Evolutionary conservation across 2,888 invertebrate genomes (phyloP), one percentile per base, ranked within the genome.

Genomic region (Euproctis similis): DNA sequence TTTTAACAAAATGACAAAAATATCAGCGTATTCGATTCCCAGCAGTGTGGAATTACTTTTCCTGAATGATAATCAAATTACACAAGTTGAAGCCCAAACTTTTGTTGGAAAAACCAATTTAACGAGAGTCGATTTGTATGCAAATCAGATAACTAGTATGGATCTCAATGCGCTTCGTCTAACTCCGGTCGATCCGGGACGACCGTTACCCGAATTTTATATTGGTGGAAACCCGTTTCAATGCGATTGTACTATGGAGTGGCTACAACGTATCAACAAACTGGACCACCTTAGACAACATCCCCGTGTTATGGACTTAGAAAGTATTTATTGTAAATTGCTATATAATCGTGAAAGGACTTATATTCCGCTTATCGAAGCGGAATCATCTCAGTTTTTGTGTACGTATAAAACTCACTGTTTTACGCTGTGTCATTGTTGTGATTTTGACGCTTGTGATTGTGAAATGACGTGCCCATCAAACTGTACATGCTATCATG

Each of bases 401-500:
- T 97, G 96, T 86, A 90, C 92, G 39, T 97, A 97, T 80, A 92
- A 92, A 77, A 92, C 93, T 20, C 95, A 96, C 72, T 97, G 97
- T 81, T 96, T 96, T 73, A 93, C 96, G 8, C 87, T 95, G 41
- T 97, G 97, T 65, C 95, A 95, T 67, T 97, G 97, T 84, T 97
- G 97, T 80, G 96, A 96, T 72, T 97, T 95, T 76, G 96, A 96
- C 72, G 95, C 95, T 28, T 97, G 97, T 85, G 97, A 97, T 81
- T 97, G 97, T 85, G 95, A 96, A 86, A 96, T 96, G 94, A 95
- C 94, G 46, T 97, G 97, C 70, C 97, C 97, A 25, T 88, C 88
- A 24, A 95, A 95, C 71, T 97, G 97, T 86, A 93, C 93, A 36
- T 97, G 97, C 68, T 97, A 95, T 85, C 95, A 96, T 68, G 96